phyloP scores from a whole-genome alignment of 92 coral and sea anemone genomes.

The Porites evermanni region DNA sequence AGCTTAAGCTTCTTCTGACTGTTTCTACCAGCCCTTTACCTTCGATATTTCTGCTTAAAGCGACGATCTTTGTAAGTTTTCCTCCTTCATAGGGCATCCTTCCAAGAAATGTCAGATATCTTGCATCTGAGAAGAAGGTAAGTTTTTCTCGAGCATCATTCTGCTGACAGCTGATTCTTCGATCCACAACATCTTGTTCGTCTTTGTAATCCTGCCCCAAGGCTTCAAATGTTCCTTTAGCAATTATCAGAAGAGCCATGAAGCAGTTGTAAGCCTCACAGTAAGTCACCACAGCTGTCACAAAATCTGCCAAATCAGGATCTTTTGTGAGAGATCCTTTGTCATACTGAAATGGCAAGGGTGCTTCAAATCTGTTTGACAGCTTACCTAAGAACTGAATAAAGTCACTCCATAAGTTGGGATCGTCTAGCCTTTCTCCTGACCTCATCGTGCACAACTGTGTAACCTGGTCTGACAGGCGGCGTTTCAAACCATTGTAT shows the following conservation, averaged over 20 bases:
- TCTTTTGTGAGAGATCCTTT: conserved; percentile 15
- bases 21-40: conserved; percentile 24
- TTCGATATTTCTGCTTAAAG: not conserved
- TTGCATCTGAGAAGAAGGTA: conserved; percentile 32
- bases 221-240: conserved; percentile 20
- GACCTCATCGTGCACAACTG: conserved; percentile 20
- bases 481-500: conserved; percentile 4
- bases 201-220: conserved; percentile 8
- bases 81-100: conserved; percentile 43
- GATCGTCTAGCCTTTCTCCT: conserved; percentile 20
- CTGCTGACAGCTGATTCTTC: conserved; percentile 10
- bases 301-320: conserved; percentile 47
- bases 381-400: conserved; percentile 49
- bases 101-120: conserved; percentile 39
- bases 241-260: conserved; percentile 44
- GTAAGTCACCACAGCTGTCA: conserved; percentile 42
- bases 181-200: conserved; percentile 17
- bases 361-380: conserved; percentile 27
- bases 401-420: conserved; percentile 34
- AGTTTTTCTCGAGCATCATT: conserved; percentile 25
- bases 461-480: conserved; percentile 16
- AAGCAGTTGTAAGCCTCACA: conserved; percentile 47
- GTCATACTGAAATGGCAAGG: conserved; percentile 23
- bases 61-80: conserved; percentile 45
- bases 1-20: conserved; percentile 14